A percentile compares a stretch with the other conserved stretches of the same genome.
phyloP scores from a whole-genome alignment of 2,797 vertebrate species.

The Phalanger gymnotis region DNA sequence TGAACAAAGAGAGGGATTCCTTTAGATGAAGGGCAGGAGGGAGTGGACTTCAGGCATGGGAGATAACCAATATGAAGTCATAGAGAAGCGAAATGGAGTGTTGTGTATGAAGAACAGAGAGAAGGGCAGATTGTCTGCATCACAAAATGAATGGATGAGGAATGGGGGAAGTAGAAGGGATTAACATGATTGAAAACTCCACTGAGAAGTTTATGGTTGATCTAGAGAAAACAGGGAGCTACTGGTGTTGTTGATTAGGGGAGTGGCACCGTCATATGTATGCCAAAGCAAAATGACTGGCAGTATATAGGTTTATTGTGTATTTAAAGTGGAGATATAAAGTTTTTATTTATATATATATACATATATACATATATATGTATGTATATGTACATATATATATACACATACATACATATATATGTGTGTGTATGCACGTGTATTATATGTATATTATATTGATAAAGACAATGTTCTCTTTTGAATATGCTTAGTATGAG shows the following conservation, averaged over 20 bases:
- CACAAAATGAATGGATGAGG: not conserved
- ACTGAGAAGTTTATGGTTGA: not conserved
- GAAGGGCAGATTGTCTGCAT: not conserved
- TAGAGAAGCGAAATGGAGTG: not conserved
- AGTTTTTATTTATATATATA: too few relatives aligned
- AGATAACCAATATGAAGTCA: not conserved
- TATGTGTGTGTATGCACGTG: too few relatives aligned
- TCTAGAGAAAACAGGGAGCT: not conserved
- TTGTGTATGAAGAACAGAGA: not conserved
- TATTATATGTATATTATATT: too few relatives aligned
- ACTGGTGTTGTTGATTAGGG: not conserved
- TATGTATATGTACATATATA: too few relatives aligned
- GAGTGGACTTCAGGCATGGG: not conserved
- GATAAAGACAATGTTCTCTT: not conserved
- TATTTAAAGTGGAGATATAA: too few relatives aligned
- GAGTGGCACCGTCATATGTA: not conserved
- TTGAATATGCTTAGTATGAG: not conserved
- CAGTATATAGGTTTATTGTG: not conserved
- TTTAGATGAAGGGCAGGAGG: not conserved
- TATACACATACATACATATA: too few relatives aligned
- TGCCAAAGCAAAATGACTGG: not conserved
- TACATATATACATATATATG: too few relatives aligned
- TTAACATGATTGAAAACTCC: not conserved
- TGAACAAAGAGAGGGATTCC: not conserved
- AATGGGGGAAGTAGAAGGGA: not conserved